phyloP scores from a whole-genome alignment of 2,888 invertebrate genomes.

The Troides helena region DNA sequence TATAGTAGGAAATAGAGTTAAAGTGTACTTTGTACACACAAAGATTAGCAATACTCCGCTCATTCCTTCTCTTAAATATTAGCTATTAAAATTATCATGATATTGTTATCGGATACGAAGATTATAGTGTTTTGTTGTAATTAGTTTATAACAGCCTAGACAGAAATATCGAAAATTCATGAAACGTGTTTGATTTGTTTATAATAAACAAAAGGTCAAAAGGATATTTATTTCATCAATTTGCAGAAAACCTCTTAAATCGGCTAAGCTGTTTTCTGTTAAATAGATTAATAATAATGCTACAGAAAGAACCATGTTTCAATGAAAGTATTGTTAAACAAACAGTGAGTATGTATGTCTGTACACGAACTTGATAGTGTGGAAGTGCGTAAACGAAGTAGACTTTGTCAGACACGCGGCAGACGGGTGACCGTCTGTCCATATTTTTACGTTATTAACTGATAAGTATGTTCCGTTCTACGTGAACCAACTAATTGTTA shows the following conservation, averaged over 20 bases:
- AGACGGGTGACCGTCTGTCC: constrained; percentile 36
- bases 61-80: not conserved
- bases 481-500: constrained; percentile 10
- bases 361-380: not conserved
- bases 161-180: not conserved
- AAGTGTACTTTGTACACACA: not conserved
- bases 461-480: constrained; percentile 26
- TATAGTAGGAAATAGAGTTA: not conserved
- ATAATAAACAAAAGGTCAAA: no score
- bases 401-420: constrained; percentile 38
- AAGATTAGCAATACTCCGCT: not conserved
- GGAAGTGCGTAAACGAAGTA: constrained; percentile 21
- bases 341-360: no score
- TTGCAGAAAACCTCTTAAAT: no score
- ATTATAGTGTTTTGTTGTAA: not conserved
- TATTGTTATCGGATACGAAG: not conserved
- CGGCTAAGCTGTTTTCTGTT: no score
- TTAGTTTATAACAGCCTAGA: not conserved
- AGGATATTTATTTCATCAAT: no score
- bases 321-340: not conserved
- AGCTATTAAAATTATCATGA: not conserved
- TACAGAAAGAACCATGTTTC: not conserved
- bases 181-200: not conserved
- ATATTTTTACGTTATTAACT: constrained; percentile 21
- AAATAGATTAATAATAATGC: no score